phyloP scores from a whole-genome alignment of 1,140 invertebrate species.

The Tribolium madens region DNA sequence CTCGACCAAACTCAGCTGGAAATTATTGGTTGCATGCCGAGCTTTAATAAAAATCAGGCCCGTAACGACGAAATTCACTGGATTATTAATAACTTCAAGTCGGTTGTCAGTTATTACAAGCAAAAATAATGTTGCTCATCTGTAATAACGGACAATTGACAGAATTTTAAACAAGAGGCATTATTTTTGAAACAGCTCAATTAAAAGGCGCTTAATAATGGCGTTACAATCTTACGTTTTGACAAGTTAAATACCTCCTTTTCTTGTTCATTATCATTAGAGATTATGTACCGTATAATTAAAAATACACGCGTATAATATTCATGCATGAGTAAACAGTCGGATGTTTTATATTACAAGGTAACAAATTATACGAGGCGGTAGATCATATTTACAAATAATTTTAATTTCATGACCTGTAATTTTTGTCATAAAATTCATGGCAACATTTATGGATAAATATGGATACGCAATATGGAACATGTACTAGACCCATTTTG shows the following conservation, averaged over 20 bases:
- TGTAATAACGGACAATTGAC: too few relatives aligned
- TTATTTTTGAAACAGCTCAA: conserved; percentile 2
- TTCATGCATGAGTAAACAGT: conserved; percentile 29
- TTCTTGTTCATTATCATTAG: conserved; percentile 34
- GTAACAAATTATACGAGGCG: conserved; percentile 5
- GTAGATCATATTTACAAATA: neutral
- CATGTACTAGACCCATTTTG: neutral
- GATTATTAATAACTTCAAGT: conserved; percentile 9
- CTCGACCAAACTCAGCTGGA: conserved; percentile 41
- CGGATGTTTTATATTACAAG: conserved; percentile 13
- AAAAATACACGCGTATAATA: conserved; percentile 16
- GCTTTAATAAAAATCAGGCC: conserved; percentile 44
- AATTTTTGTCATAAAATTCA: neutral
- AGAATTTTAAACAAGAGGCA: neutral
- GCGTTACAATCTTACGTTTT: conserved; percentile 7
- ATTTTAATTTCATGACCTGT: neutral
- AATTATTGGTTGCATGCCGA: conserved; percentile 41
- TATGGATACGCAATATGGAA: neutral
- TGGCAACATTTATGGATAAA: too few relatives aligned
- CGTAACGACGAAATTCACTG: conserved; percentile 33
- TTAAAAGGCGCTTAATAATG: conserved; percentile 18
- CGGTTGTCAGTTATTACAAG: neutral
- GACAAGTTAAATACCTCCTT: conserved; percentile 28
- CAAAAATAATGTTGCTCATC: neutral
- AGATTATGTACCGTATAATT: conserved; percentile 31